These are phyloP conservation scores for Temnothorax rugatulus DNA, from an alignment of 2,888 invertebrate genomes.

Conservation along the genomic window DNA sequence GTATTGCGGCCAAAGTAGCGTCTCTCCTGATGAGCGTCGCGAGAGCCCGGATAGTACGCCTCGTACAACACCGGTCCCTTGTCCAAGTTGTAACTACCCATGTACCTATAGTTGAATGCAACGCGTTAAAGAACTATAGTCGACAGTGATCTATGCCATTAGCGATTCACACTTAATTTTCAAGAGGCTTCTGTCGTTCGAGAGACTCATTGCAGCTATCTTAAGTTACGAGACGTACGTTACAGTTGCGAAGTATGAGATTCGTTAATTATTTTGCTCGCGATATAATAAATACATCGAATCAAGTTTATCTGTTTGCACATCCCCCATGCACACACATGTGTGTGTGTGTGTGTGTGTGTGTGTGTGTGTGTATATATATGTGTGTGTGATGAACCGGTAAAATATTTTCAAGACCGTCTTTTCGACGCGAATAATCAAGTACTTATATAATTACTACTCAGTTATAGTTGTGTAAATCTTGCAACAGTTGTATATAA, in stretches of 20 bases:
- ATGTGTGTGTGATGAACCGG: not conserved
- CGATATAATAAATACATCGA: not conserved
- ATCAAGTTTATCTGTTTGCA: not conserved
- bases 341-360: too few species aligned
- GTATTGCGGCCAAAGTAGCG: slow-evolving; percentile 67
- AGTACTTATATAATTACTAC: too few species aligned
- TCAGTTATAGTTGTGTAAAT: too few species aligned
- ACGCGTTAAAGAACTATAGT: not conserved
- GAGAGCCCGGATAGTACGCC: slow-evolving; percentile 80
- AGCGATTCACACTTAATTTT: not conserved
- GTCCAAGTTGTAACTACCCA: slow-evolving; percentile 75
- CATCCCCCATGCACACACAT: too few species aligned
- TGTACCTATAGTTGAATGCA: slow-evolving; percentile 61
- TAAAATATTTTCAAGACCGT: not conserved
- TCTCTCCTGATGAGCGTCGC: slow-evolving; percentile 59
- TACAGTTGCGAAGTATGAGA: not conserved
- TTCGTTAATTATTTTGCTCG: not conserved
- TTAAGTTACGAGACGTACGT: not conserved
- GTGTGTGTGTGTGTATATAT: too few species aligned
- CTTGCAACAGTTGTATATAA: not conserved
- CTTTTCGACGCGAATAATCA: not conserved
- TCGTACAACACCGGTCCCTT: slow-evolving; percentile 81
- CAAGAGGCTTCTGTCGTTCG: not conserved
- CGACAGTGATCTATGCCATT: not conserved
- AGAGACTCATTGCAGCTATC: not conserved